Evolutionary conservation across 1,140 invertebrate genomes (phyloP).

Genomic region (Mya arenaria): DNA sequence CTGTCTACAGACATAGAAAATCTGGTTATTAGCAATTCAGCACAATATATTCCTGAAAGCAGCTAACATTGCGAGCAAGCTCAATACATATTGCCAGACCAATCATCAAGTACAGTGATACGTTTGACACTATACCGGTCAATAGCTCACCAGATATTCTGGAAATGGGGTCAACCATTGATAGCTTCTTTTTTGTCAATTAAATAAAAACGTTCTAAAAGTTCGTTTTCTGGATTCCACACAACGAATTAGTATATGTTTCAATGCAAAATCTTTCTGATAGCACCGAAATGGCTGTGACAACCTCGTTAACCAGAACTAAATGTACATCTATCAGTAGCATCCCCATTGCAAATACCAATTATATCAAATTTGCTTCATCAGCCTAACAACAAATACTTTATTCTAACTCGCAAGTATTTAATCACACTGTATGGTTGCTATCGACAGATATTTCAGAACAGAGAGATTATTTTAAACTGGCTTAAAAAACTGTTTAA

Average conservation of each 20-base stretch:
- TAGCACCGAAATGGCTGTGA: not conserved
- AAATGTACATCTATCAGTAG: not conserved
- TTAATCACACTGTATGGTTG: not conserved
- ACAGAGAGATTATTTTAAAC: not conserved
- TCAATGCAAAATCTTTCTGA: not conserved
- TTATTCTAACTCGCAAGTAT: too few species aligned
- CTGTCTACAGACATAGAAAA: too few species aligned
- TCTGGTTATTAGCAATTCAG: not conserved
- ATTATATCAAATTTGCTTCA: not conserved
- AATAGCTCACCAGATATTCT: not conserved
- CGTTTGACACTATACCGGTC: not conserved
- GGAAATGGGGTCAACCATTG: not conserved
- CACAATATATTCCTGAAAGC: not conserved
- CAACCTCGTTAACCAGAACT: not conserved
- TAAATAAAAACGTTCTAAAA: not conserved
- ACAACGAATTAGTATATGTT: not conserved
- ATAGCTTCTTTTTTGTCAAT: not conserved
- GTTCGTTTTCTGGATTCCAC: not conserved
- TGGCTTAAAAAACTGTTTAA: not conserved
- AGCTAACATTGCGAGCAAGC: too few species aligned
- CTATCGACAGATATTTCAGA: slow-evolving; percentile 11
- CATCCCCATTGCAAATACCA: not conserved
- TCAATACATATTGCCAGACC: too few species aligned
- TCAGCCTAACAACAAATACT: too few species aligned
- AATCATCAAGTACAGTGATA: not conserved